Evolutionary conservation across 2,797 vertebrate genomes (phyloP).

Genomic region (Vireo griseus): DNA sequence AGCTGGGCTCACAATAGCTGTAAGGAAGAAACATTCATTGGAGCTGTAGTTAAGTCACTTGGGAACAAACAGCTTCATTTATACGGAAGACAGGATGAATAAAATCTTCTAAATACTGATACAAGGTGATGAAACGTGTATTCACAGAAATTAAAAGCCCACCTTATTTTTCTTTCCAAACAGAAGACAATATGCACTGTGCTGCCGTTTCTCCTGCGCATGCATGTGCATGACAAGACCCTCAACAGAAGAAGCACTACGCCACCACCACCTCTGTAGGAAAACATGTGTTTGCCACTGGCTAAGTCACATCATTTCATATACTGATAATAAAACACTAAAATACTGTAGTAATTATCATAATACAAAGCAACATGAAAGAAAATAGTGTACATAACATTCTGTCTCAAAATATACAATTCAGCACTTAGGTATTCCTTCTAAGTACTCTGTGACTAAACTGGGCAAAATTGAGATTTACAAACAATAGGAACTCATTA

Average conservation of each 20-base stretch:
- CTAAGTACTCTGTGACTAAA: background rate
- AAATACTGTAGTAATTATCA: background rate
- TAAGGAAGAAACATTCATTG: background rate
- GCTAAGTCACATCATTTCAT: background rate
- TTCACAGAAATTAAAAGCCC: background rate
- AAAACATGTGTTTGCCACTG: background rate
- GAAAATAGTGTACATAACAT: background rate
- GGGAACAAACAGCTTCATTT: background rate
- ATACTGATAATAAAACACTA: background rate
- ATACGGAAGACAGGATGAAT: background rate
- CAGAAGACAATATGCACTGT: background rate
- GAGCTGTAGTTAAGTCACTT: background rate
- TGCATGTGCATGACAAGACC: background rate
- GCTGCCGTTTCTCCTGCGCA: background rate
- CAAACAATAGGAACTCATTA: background rate
- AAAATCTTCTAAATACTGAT: background rate
- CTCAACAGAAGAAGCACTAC: background rate
- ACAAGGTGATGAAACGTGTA: background rate
- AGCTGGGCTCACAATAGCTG: background rate
- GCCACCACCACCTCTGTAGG: fast-evolving
- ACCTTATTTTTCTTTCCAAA: background rate
- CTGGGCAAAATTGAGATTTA: background rate
- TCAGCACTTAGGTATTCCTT: background rate
- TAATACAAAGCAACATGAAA: background rate
- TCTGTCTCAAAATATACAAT: background rate